Percentiles rank a stretch among this genome's conserved stretches.
phyloP scores from a whole-genome alignment of 2,888 invertebrate genomes.

The Pseudolycoriella hygida region DNA sequence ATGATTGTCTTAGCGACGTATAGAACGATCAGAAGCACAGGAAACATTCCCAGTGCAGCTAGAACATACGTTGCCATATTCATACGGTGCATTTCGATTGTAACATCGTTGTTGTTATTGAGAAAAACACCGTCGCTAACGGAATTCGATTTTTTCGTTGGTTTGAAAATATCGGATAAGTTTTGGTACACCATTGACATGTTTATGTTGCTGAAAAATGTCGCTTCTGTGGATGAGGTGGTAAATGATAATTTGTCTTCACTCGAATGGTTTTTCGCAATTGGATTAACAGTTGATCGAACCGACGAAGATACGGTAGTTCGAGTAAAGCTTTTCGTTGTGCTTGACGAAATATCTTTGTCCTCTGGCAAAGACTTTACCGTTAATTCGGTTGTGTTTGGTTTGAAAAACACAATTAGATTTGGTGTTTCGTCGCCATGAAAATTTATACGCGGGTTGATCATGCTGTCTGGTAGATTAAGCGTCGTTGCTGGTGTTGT shows the following conservation, averaged over 20 bases:
- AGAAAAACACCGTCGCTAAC: constrained; percentile 11
- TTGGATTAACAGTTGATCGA: constrained; percentile 22
- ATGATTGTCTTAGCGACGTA: constrained; percentile 37
- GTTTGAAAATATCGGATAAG: neutral
- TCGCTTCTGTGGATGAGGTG: neutral
- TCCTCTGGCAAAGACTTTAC: neutral
- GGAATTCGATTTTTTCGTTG: neutral
- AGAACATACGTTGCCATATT: constrained; percentile 42
- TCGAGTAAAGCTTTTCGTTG: constrained; percentile 24
- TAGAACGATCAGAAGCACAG: constrained; percentile 36
- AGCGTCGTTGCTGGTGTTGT: neutral
- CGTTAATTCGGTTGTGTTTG: neutral
- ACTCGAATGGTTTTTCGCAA: neutral
- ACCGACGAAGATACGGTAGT: constrained; percentile 33
- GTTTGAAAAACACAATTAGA: constrained; percentile 21
- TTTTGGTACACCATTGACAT: constrained; percentile 2
- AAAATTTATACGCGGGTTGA: neutral
- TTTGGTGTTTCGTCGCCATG: constrained; percentile 21
- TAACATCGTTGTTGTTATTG: constrained; percentile 32
- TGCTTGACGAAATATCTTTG: constrained; percentile 9
- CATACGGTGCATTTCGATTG: constrained; percentile 38
- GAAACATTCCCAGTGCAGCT: constrained; percentile 40
- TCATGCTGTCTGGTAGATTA: neutral
- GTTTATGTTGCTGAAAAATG: neutral
- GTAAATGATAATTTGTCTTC: too few species aligned